phyloP scores from a whole-genome alignment of 2,888 invertebrate genomes.

The Heliconius erato region DNA sequence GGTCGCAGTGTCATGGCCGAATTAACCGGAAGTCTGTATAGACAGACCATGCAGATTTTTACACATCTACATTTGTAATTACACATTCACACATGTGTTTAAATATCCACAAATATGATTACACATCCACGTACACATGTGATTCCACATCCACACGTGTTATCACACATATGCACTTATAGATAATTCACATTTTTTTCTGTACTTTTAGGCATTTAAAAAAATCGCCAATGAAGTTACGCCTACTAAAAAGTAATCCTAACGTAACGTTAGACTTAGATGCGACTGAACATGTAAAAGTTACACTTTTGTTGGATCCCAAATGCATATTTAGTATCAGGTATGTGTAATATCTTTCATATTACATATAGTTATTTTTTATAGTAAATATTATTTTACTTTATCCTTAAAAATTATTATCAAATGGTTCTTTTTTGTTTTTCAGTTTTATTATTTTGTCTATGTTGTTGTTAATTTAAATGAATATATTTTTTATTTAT shows the following conservation, averaged over 20 bases:
- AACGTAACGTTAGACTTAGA: slow-evolving; percentile 66
- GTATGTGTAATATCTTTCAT: slow-evolving; percentile 68
- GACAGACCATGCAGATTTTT: too few species aligned
- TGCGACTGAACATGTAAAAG: slow-evolving; percentile 74
- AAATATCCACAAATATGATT: too few species aligned
- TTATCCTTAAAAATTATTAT: too few species aligned
- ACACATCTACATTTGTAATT: too few species aligned
- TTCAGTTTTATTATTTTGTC: too few species aligned
- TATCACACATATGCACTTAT: not conserved
- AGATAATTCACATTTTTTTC: not conserved
- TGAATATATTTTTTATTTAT: too few species aligned
- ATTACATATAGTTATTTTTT: not conserved
- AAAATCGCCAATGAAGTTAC: slow-evolving; percentile 85
- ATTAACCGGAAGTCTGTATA: too few species aligned
- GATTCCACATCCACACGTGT: not conserved
- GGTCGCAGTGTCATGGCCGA: too few species aligned
- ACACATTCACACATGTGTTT: too few species aligned
- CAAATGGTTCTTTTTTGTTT: too few species aligned
- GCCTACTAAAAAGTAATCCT: slow-evolving; percentile 85
- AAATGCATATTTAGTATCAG: slow-evolving; percentile 89
- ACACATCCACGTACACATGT: too few species aligned
- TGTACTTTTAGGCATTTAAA: slow-evolving; percentile 70
- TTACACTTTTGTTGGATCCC: slow-evolving; percentile 89
- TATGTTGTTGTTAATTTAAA: too few species aligned
- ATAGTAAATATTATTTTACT: not conserved